Percentiles rank a stretch among this genome's conserved stretches.
phyloP scores from a whole-genome alignment of 2,113 vertebrate species.

The Gallinago paraguaiae region DNA sequence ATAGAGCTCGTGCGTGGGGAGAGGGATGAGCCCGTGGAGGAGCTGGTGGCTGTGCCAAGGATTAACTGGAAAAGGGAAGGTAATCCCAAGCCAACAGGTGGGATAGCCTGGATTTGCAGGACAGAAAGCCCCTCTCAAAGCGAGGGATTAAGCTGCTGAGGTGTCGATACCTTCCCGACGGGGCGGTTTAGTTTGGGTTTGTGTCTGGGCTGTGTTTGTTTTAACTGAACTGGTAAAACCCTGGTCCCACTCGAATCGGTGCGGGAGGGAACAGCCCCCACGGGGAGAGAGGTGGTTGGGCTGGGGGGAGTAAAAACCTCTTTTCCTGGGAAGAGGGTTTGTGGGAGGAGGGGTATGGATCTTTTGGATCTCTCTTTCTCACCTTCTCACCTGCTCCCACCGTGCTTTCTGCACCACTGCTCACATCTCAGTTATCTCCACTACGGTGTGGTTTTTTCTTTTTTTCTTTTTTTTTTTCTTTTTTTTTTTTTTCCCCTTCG shows the following conservation, averaged over 20 bases:
- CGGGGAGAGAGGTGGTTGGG: not conserved
- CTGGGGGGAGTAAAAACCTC: not conserved
- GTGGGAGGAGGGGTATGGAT: not conserved
- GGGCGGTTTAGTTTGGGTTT: not conserved
- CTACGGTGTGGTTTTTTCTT: accelerated
- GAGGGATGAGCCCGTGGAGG: not conserved
- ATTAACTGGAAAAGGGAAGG: not conserved
- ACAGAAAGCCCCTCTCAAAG: not conserved
- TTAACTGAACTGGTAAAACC: not conserved
- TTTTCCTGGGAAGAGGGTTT: not conserved
- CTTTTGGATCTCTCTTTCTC: not conserved
- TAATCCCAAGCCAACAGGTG: not conserved
- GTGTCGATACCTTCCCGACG: not conserved
- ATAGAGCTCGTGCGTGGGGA: not conserved
- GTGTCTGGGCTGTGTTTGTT: not conserved
- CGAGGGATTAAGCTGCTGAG: not conserved
- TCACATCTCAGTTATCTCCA: not conserved
- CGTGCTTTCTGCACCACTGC: not conserved
- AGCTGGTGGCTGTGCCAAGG: not conserved
- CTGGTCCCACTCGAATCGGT: not conserved
- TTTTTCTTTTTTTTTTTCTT: not conserved
- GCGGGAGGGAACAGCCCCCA: accelerated
- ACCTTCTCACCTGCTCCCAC: not conserved
- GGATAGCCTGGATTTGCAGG: not conserved
- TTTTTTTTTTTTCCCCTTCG: not conserved